Evolutionary conservation across 2,797 vertebrate genomes (phyloP).

Genomic region (Helicolenus hilgendorfi): DNA sequence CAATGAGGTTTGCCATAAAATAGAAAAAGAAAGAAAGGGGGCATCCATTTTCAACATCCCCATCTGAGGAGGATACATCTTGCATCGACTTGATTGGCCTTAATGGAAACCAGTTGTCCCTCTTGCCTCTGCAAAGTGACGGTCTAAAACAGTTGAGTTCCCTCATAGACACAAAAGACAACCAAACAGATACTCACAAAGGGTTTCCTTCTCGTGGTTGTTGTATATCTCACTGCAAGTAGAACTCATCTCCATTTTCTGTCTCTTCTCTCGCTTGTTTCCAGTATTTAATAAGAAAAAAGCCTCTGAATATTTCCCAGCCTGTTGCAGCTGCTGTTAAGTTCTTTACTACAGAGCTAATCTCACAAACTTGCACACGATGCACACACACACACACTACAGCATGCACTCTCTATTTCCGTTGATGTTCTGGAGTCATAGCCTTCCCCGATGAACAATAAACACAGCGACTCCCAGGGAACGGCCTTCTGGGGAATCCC

Average conservation of each 20-base stretch:
- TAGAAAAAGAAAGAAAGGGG: not conserved
- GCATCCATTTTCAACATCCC: not conserved
- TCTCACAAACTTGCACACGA: not conserved
- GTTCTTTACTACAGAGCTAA: not conserved
- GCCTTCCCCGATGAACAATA: conserved; percentile 72
- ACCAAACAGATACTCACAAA: conserved; percentile 74
- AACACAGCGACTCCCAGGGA: conserved; percentile 69
- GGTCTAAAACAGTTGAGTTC: conserved; percentile 4
- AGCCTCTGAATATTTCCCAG: not conserved
- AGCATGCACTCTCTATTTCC: conserved; percentile 36
- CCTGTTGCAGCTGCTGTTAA: conserved; percentile 15
- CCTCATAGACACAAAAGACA: conserved; percentile 34
- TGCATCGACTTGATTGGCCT: conserved; percentile 32
- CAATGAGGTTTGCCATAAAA: not conserved
- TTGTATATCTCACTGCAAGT: conserved; percentile 60
- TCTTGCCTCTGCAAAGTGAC: not conserved
- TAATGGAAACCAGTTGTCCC: conserved; percentile 70
- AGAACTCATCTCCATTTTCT: conserved; percentile 63
- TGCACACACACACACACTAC: not conserved
- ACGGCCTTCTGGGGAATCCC: conserved; percentile 80
- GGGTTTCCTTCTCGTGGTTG: conserved; percentile 48
- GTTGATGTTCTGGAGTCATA: conserved; percentile 39
- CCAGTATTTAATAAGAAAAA: conserved; percentile 14
- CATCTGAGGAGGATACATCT: conserved; percentile 42
- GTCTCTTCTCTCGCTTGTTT: not conserved